phyloP scores from a whole-genome alignment of 2,113 vertebrate genomes.

The Proteles cristata region DNA sequence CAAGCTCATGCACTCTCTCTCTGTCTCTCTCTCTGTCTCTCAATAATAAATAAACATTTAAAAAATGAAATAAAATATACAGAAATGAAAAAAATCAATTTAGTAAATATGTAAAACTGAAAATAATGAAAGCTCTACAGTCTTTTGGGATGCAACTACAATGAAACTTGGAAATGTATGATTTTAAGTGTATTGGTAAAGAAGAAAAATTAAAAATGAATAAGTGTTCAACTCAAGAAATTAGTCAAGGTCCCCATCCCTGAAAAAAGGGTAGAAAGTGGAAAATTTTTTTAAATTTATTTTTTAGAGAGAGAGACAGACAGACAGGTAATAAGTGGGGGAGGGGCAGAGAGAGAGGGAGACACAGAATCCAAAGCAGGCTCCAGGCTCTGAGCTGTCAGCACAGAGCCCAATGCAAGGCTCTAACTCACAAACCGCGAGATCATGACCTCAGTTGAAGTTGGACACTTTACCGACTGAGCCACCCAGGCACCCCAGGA shows the following conservation, averaged over 20 bases:
- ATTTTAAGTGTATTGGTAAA: neutral
- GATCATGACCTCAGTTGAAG: neutral
- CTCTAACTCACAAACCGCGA: neutral
- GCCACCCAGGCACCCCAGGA: neutral
- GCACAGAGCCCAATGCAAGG: neutral
- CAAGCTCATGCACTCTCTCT: too few species aligned
- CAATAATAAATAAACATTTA: too few species aligned
- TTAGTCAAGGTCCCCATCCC: neutral
- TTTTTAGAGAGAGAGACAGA: neutral
- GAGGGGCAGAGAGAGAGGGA: neutral
- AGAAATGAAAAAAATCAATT: neutral
- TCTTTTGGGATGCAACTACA: neutral
- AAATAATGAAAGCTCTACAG: neutral
- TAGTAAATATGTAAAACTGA: neutral
- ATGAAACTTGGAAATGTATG: neutral
- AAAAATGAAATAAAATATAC: neutral
- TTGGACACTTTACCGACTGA: neutral
- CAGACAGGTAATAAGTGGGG: neutral
- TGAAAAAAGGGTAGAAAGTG: neutral
- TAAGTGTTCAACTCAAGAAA: neutral
- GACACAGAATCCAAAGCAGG: neutral
- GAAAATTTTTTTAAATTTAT: neutral
- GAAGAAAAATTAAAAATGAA: neutral
- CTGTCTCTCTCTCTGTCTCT: too few species aligned
- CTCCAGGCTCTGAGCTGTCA: neutral